phyloP scores from a whole-genome alignment of 2,888 invertebrate genomes.

The Panzeria rudis region DNA sequence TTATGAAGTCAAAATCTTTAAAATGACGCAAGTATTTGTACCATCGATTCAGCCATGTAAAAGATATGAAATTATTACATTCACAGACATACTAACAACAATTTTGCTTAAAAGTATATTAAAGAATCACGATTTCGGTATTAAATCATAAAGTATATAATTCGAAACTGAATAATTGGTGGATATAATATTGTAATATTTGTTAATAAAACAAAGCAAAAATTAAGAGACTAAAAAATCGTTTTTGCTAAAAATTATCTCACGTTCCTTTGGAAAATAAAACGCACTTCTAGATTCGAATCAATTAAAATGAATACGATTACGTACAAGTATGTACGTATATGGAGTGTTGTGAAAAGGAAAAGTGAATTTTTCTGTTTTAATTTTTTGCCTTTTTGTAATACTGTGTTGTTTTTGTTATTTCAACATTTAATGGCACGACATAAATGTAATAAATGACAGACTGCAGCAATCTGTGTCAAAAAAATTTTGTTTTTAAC shows the following conservation, averaged over 20 bases:
- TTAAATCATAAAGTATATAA: no score
- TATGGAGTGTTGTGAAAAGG: slow-evolving; percentile 39
- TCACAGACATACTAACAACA: no score
- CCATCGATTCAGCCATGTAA: no score
- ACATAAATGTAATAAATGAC: slow-evolving; percentile 70
- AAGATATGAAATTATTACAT: no score
- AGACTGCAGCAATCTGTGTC: slow-evolving; percentile 69
- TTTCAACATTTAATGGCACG: slow-evolving; percentile 45
- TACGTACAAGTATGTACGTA: neutral
- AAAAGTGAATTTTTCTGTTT: slow-evolving; percentile 48
- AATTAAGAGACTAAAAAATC: neutral
- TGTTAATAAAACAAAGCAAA: neutral
- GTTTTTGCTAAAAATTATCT: neutral
- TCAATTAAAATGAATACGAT: slow-evolving; percentile 18
- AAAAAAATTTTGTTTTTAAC: slow-evolving; percentile 45
- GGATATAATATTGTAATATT: neutral
- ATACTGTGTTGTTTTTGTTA: neutral
- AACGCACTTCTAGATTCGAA: neutral
- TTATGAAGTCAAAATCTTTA: no score
- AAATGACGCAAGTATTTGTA: no score
- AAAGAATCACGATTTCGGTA: no score
- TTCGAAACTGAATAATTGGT: no score
- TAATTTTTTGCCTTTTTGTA: slow-evolving; percentile 16
- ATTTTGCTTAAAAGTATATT: no score
- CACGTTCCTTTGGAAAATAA: neutral